Base-by-base conservation (phyloP, 2,113 vertebrate species). In the Phasianus colchicus region DNA sequence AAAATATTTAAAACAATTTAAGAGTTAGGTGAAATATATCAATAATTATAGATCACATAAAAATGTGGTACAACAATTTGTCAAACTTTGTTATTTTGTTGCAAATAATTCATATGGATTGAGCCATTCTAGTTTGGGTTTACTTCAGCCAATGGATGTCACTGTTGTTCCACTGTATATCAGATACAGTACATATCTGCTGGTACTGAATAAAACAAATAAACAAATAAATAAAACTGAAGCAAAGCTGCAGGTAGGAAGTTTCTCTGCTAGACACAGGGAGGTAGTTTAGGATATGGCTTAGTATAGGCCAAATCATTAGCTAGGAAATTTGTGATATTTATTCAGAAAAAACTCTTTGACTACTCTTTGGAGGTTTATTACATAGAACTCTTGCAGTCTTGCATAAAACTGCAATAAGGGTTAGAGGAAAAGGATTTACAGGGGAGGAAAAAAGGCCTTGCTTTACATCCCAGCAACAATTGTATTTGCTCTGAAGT, bases 121-220 rank as follows among this genome's bases (percentile, higher is more conserved):
- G 12, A 88, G n/a, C 15, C 69, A 5, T 67, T 84, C 16, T 43
- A 48, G 38, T 14, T 38, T 27, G 24, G 21, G 40, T 82, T 86
- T 69, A 64, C 18, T 95, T 82, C 72, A 95, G 55, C 95, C 96
- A 94, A 91, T 83, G 95, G 96, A 95, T 96, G 96, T 97, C 95
- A 96, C 93, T 97, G 92, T 97, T 96, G 96, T 86, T 96, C 95
- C 90, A 95, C 4, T 79, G 29, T 63, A 64, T 64, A 42, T 43
- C 30, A 70, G 54, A 57, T 54, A 60, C 0, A 3, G 34, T 36
- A 61, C 5, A 1, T 27, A n/a, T 82, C 27, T 55, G 12, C 38
- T 70, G 27, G 34, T 29, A 55, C 8, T 67, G 60, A 67, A 20
- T 58, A n/a, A n/a, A 58, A 58, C 32, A 58, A 58, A 57, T 57